Conservation (phyloP, 2,113 vertebrate species). For the Ceyx cyanopectus region DNA sequence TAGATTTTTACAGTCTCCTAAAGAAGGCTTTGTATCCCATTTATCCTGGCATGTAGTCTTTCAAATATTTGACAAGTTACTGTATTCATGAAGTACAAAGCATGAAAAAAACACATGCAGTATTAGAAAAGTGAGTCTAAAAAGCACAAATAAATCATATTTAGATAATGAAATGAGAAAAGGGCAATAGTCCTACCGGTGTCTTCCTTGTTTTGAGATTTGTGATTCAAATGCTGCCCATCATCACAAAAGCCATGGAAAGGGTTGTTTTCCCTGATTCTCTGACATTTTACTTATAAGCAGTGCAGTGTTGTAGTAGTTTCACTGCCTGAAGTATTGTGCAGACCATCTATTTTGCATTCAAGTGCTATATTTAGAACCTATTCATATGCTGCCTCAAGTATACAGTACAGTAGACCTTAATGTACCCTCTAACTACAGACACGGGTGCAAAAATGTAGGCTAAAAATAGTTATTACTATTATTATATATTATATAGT, state of each 20-base stretch:
- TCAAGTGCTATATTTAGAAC: constrained; percentile 63
- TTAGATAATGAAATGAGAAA: background rate
- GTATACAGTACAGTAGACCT: constrained; percentile 57
- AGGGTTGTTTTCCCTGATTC: constrained; percentile 1
- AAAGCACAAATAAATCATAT: background rate
- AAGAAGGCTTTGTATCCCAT: background rate
- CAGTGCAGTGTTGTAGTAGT: background rate
- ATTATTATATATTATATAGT: too few relatives aligned
- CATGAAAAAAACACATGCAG: background rate
- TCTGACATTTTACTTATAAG: background rate
- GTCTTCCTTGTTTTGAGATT: background rate
- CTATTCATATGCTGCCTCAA: constrained; percentile 54
- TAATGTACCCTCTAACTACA: constrained; percentile 62
- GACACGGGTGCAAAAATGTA: constrained; percentile 27
- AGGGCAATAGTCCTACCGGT: background rate
- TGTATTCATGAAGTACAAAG: background rate
- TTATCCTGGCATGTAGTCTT: background rate
- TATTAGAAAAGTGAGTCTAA: background rate
- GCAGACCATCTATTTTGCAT: constrained; percentile 42
- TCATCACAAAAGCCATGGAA: background rate
- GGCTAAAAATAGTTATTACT: constrained; percentile 62
- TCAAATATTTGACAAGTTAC: background rate
- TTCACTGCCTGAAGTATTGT: constrained; percentile 16
- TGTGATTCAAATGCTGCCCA: background rate
- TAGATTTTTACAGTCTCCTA: background rate